phyloP scores from a whole-genome alignment of 1,140 invertebrate genomes.

The Drosophila sp. region DNA sequence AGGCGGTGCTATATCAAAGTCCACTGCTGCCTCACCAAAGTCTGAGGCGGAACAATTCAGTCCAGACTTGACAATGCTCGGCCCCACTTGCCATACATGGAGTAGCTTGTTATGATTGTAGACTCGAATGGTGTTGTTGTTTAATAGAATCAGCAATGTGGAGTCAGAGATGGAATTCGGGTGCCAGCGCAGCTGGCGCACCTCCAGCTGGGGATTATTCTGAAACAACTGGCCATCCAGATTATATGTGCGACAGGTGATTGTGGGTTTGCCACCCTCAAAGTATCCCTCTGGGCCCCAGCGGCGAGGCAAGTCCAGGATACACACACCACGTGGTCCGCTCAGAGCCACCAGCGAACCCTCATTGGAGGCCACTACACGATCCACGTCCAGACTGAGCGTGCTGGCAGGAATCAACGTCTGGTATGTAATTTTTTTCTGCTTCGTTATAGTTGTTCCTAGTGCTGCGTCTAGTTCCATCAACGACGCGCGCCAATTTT shows the following conservation, averaged over 20 bases:
- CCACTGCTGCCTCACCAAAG: constrained; percentile 91
- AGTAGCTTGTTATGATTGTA: constrained; percentile 83
- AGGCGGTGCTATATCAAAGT: constrained; percentile 92
- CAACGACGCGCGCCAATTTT: constrained; percentile 71
- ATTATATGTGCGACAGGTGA: constrained; percentile 84
- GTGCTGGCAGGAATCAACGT: constrained; percentile 75
- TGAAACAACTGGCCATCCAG: constrained; percentile 87
- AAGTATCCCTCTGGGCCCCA: constrained; percentile 80
- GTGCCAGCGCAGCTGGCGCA: constrained; percentile 91
- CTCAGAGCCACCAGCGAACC: constrained; percentile 73
- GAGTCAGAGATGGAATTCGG: constrained; percentile 90
- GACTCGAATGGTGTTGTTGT: constrained; percentile 90
- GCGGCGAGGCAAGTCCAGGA: constrained; percentile 83
- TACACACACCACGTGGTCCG: constrained; percentile 75
- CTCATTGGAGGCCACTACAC: constrained; percentile 77
- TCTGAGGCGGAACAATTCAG: constrained; percentile 82
- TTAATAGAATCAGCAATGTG: constrained; percentile 90
- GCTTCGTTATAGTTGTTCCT: background rate
- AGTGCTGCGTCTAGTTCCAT: constrained; percentile 29
- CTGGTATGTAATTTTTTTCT: constrained; percentile 43
- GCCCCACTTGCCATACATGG: constrained; percentile 81
- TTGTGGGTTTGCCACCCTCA: constrained; percentile 68
- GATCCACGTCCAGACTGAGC: constrained; percentile 77
- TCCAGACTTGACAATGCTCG: constrained; percentile 25
- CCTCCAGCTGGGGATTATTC: constrained; percentile 85